phyloP scores from a whole-genome alignment of 2,113 vertebrate species.

The Brachyhypopomus gauderio region DNA sequence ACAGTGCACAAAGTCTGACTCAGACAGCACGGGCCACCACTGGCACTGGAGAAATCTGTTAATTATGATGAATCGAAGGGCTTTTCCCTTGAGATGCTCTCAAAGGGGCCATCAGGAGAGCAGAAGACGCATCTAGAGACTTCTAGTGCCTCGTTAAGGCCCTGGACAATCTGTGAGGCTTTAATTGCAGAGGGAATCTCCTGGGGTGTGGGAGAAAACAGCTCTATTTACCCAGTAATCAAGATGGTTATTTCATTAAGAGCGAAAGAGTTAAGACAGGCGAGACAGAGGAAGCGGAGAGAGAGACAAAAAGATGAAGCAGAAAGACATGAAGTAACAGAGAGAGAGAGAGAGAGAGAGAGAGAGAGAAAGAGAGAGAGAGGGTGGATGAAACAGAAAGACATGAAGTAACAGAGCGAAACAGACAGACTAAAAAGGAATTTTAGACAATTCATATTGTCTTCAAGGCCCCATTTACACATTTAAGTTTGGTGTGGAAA shows the following conservation, averaged over 20 bases:
- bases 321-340: not conserved
- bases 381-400: not conserved
- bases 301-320: no score
- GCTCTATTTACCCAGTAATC: constrained; percentile 32
- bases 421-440: not conserved
- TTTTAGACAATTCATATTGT: no score
- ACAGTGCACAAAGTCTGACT: constrained; percentile 25
- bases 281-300: no score
- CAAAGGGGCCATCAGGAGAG: constrained; percentile 22
- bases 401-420: not conserved
- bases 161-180: constrained; percentile 17
- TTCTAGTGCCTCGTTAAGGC: constrained; percentile 36
- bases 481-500: no score
- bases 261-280: not conserved
- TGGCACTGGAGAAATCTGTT: constrained; percentile 38
- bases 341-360: not conserved
- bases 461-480: no score
- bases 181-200: constrained; percentile 38
- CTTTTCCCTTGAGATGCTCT: constrained; percentile 33
- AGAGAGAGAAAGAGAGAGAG: no score
- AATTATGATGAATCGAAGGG: constrained; percentile 51
- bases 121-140: constrained; percentile 34
- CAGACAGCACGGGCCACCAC: constrained; percentile 8
- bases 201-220: constrained; percentile 2
- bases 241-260: constrained; percentile 41